Evolutionary conservation across 2,113 vertebrate genomes (phyloP), one percentile per base, ranked within the genome.

Genomic region (Numida meleagris): DNA sequence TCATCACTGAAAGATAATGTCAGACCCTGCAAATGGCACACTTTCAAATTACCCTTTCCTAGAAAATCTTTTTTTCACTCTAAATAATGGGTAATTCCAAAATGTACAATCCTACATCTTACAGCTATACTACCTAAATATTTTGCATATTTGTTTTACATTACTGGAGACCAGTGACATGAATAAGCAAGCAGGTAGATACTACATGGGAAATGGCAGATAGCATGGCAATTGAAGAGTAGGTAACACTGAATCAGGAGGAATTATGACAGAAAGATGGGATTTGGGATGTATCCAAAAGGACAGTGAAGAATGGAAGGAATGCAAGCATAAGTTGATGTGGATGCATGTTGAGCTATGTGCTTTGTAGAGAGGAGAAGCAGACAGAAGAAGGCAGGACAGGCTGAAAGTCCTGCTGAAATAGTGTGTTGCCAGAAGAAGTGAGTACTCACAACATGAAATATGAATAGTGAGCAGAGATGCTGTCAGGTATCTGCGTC

Each of bases 241-340:
- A 81, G 57, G 40, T 4, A 75, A 36, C 31, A 70, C 51, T 86
- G 63, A 90, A 73, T 83, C 40, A 36, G 75, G 72, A 86, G 50
- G n/a, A 87, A 65, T 63, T 45, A 42, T 10, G 79, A 67, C 33
- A 80, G 72, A 48, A 80, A 66, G 50, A 70, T 58, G 70, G 53
- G 40, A 90, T 84, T 75, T 81, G 89, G 79, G 82, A 82, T 48
- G 43, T 50, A 92, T 62, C 78, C 62, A 70, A 58, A 81, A 77
- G 33, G 59, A 59, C 73, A 81, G 15, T 18, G 51, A 75, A 51
- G 63, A 78, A 51, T 2, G 2, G 31, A 67, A 40, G 17, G 59
- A 74, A 51, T 7, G 42, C 27, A 81, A 77, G 82, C 81, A 34
- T 14, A 77, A 84, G 72, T 36, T 53, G 82, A 38, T 62, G 62